Percentiles rank a stretch among this genome's conserved stretches.
Conservation (phyloP, 2,113 vertebrate species). For the Chaetura pelagica region DNA sequence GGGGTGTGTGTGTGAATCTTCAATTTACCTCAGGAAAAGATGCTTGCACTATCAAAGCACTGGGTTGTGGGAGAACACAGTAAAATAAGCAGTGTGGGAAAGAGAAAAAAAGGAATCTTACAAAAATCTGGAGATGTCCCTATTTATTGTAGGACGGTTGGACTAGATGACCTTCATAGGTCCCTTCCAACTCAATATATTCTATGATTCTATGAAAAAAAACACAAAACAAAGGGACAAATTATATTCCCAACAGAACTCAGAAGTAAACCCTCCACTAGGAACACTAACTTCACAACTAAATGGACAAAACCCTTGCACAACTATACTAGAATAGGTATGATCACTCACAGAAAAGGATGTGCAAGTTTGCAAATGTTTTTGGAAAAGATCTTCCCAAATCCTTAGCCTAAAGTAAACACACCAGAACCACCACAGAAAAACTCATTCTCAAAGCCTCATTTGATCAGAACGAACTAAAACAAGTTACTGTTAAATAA, state of each 20-base stretch:
- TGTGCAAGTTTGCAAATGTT: not conserved
- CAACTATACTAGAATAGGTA: not conserved
- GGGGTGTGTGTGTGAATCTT: not conserved
- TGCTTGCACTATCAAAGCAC: not conserved
- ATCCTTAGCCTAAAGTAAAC: not conserved
- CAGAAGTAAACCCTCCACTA: not conserved
- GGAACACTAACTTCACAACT: not conserved
- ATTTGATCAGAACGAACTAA: not conserved
- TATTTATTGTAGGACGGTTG: too few relatives aligned
- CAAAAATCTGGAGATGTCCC: too few relatives aligned
- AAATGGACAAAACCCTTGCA: not conserved
- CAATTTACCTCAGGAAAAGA: not conserved
- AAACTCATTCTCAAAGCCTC: not conserved
- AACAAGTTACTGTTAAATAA: not conserved
- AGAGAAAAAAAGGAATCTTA: not conserved
- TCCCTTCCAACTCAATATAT: too few relatives aligned
- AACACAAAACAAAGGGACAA: not conserved
- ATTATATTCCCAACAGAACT: not conserved
- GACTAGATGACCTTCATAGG: too few relatives aligned
- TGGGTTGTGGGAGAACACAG: not conserved
- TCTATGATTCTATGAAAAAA: too few relatives aligned
- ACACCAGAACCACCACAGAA: not conserved
- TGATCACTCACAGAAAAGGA: not conserved
- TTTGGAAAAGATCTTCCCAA: not conserved
- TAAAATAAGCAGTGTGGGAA: not conserved